Base-by-base conservation (phyloP, 1,140 invertebrate genomes). In the Microplitis mediator region DNA sequence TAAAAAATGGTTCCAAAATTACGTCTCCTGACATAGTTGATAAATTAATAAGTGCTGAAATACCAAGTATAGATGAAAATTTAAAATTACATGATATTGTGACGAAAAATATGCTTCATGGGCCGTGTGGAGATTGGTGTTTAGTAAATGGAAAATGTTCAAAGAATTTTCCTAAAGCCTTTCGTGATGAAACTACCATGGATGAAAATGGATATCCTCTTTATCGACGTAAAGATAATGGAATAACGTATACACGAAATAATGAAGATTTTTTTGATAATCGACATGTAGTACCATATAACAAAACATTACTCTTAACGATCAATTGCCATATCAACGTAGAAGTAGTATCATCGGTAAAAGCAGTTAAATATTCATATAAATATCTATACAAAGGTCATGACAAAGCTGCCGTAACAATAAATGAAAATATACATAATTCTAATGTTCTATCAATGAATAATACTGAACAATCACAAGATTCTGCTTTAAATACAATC, bases 41-140 rank as follows among this genome's bases (percentile, higher is more conserved):
- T 63, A 71, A 76, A 68, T 73, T 54, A 32, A 71, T 71, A 50
- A 73, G 62, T 34, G 73, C 71, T 63, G 77, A 74, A 69, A 71
- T 74, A 51, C 76, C 75, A 31, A 51, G 61, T 56, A 16, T 58
- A 69, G 39, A 54, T 45, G 36, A 64, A 11, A 50, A 77, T 64
- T 31, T 52, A 11, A 16, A 39, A 8, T 52, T 71, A 14, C 50
- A 71, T 52, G 14, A 35, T 11, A 71, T 71, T 16, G 61, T 70
- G 34, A 75, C 70, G 61, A 39, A 62, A 71, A 75, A 76, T 65
- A 76, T 75, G 73, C 74, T 75, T 31, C 80, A 83, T 76, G 78
- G 77, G 35, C 82, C 81, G 52, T 83, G 81, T 76, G 78, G 84
- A 58, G 35, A 64, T 67, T 73, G 65, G 72, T 79, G 76, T 36